These are phyloP conservation scores for honey bee (Apis mellifera) DNA, from an alignment of 1,140 invertebrate genomes.

Conservation along the genomic window DNA sequence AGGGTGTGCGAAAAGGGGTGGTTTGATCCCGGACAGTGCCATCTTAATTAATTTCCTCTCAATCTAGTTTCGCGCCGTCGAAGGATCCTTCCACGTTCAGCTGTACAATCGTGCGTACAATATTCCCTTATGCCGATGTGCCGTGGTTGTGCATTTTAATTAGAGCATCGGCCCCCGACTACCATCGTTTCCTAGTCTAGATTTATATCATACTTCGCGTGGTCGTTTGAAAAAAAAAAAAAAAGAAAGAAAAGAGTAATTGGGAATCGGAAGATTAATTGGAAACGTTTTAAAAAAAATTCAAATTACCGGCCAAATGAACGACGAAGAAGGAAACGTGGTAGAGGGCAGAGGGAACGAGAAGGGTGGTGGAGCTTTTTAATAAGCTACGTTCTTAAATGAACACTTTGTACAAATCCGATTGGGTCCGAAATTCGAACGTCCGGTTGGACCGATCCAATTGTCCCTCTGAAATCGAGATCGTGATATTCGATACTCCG, in stretches of 20 bases:
- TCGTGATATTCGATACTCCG: conserved; percentile 52
- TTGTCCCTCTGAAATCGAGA: conserved; percentile 61
- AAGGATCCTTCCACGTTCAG: conserved; percentile 37
- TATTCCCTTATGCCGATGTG: conserved; percentile 1
- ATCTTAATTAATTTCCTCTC: conserved; percentile 67
- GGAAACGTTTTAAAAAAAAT: no score
- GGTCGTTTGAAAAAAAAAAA: no score
- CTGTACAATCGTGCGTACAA: conserved; percentile 15
- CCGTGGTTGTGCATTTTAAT: neutral
- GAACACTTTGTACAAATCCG: conserved; percentile 39
- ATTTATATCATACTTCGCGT: no score
- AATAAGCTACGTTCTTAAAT: conserved; percentile 40
- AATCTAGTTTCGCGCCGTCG: conserved; percentile 43
- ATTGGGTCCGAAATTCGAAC: conserved; percentile 47
- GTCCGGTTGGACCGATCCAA: conserved; percentile 46
- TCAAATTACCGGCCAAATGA: neutral
- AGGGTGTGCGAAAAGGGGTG: conserved; percentile 61
- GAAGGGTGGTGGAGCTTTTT: neutral
- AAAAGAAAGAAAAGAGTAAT: no score
- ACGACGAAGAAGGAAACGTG: neutral
- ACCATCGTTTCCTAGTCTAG: neutral
- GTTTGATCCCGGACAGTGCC: conserved; percentile 57
- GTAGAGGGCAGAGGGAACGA: neutral
- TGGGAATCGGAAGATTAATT: no score
- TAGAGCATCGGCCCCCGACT: neutral